Evolutionary conservation across 1,140 invertebrate genomes (phyloP).

Genomic region (Aphelenchoides fujianensis): DNA sequence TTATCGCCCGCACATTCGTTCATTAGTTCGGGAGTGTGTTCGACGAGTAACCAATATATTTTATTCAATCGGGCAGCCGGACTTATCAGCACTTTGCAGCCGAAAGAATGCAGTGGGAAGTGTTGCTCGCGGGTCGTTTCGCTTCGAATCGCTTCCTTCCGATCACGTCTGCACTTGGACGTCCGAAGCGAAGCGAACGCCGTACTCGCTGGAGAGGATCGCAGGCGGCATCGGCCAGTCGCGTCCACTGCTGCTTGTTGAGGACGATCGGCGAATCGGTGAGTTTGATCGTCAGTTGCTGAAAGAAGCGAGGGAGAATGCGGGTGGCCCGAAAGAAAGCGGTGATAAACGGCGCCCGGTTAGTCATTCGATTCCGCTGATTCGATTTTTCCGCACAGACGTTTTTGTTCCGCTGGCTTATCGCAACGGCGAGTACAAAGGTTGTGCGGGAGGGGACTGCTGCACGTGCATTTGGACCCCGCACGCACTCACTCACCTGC

Average conservation of each 20-base stretch:
- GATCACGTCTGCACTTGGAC: too few relatives aligned
- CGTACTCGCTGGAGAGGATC: neutral
- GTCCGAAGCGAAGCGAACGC: neutral
- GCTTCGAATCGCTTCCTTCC: conserved; percentile 19
- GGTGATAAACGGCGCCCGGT: neutral
- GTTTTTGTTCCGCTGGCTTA: neutral
- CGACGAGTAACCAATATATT: neutral
- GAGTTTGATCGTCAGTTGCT: neutral
- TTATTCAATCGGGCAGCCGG: neutral
- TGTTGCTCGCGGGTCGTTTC: neutral
- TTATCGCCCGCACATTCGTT: neutral
- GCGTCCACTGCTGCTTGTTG: neutral
- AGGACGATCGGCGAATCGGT: neutral
- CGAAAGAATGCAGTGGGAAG: too few relatives aligned
- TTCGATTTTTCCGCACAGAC: neutral
- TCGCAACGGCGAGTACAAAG: too few relatives aligned
- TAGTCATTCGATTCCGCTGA: neutral
- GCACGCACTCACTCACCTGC: neutral
- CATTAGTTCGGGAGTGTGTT: neutral
- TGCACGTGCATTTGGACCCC: neutral
- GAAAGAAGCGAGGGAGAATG: neutral
- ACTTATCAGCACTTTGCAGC: neutral
- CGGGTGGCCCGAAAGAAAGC: neutral
- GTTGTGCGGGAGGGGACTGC: neutral
- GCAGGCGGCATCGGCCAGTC: neutral